These are phyloP conservation scores for Taenaris catops DNA, from an alignment of 2,888 invertebrate genomes.

Conservation along the genomic window DNA sequence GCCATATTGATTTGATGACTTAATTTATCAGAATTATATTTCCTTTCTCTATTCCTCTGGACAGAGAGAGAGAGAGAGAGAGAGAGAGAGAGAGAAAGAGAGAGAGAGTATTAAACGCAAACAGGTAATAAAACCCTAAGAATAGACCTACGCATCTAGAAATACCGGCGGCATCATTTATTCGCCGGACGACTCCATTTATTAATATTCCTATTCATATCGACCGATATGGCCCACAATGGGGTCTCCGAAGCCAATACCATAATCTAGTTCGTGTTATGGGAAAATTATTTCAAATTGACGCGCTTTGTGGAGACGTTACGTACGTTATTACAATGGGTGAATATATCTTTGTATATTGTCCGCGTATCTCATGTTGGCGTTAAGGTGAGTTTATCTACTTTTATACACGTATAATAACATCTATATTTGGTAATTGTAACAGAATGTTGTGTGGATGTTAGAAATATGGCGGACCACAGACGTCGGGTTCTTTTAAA, in stretches of 20 bases:
- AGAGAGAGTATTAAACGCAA: too few species aligned
- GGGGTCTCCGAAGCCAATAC: slow-evolving; percentile 20
- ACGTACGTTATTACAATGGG: slow-evolving; percentile 31
- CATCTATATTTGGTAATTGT: slow-evolving; percentile 28
- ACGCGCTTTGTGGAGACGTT: slow-evolving; percentile 33
- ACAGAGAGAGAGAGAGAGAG: neutral
- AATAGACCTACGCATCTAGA: slow-evolving; percentile 13
- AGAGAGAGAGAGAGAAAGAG: neutral
- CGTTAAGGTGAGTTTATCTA: slow-evolving; percentile 27
- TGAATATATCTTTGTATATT: slow-evolving; percentile 23
- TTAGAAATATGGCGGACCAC: slow-evolving; percentile 35
- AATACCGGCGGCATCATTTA: slow-evolving; percentile 21
- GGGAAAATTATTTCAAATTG: slow-evolving; percentile 58
- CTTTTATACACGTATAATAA: slow-evolving; percentile 26
- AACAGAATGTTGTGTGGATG: slow-evolving; percentile 17
- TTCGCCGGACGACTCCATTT: slow-evolving; percentile 26
- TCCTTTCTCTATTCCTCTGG: too few species aligned
- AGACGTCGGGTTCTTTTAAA: slow-evolving; percentile 30
- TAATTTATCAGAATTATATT: too few species aligned
- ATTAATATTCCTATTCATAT: slow-evolving; percentile 28
- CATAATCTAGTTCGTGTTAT: slow-evolving; percentile 35
- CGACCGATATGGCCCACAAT: slow-evolving; percentile 25
- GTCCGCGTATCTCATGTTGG: slow-evolving; percentile 27
- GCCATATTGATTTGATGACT: too few species aligned
- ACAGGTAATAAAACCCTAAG: slow-evolving; percentile 1